Evolutionary conservation across 2,888 invertebrate species (phyloP).

Genomic region (Xylota segnis): DNA sequence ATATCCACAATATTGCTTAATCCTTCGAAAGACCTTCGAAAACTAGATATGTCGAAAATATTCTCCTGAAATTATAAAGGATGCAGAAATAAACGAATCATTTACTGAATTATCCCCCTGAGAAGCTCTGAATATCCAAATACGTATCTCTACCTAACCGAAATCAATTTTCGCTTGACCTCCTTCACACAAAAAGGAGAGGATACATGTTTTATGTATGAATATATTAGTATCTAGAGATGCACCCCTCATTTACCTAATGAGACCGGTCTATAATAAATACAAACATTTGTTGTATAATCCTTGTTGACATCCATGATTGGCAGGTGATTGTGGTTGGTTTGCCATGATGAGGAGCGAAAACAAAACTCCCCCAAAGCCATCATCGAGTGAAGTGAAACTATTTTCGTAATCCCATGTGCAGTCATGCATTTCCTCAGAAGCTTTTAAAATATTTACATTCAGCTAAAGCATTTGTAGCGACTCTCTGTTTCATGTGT

Average conservation of each 20-base stretch:
- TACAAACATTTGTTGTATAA: conserved; percentile 19
- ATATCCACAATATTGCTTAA: too few species aligned
- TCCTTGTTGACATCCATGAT: conserved; percentile 51
- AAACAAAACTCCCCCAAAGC: background rate
- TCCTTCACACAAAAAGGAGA: background rate
- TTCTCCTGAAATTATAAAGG: background rate
- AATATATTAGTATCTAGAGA: background rate
- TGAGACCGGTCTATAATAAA: conserved; percentile 6
- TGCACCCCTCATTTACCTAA: background rate
- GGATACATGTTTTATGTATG: background rate
- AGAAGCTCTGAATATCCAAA: too few species aligned
- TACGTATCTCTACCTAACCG: too few species aligned
- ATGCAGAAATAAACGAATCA: too few species aligned
- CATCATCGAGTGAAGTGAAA: background rate
- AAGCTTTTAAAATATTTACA: conserved; percentile 18
- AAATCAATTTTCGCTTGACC: conserved; percentile 2
- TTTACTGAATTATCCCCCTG: too few species aligned
- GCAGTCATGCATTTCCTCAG: background rate
- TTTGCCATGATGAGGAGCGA: background rate
- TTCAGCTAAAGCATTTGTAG: conserved; percentile 3
- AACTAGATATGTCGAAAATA: background rate
- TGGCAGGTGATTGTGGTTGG: conserved; percentile 31
- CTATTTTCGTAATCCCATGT: background rate
- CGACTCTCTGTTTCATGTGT: conserved; percentile 30
- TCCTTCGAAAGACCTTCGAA: too few species aligned